These are phyloP conservation scores for Leptoclinus maculatus DNA, from an alignment of 2,797 vertebrate species.

Conservation along the genomic window DNA sequence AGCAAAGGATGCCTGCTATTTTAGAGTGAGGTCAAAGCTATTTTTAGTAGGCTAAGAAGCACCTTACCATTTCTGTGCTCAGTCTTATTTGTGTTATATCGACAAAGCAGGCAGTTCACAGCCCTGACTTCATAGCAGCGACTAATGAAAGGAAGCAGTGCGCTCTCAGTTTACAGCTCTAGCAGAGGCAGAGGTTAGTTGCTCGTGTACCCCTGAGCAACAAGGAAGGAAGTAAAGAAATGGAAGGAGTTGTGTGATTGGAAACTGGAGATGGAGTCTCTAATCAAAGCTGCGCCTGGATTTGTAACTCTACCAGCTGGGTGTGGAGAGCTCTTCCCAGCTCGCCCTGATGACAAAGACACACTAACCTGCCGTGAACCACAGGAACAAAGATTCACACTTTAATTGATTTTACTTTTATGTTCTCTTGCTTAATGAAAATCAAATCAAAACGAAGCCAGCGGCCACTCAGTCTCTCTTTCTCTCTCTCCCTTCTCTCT, in stretches of 20 bases:
- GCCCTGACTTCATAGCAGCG: conserved; percentile 25
- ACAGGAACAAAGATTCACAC: conserved; percentile 57
- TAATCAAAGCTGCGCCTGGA: conserved; percentile 69
- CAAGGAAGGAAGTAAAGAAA: conserved; percentile 41
- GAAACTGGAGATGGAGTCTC: conserved; percentile 40
- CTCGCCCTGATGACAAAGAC: conserved; percentile 38
- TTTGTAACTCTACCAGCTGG: conserved; percentile 52
- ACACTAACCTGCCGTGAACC: conserved; percentile 63
- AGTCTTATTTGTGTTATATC: conserved; percentile 23
- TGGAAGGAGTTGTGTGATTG: conserved; percentile 47
- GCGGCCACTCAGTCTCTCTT: conserved; percentile 41
- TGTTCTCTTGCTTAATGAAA: conserved; percentile 77
- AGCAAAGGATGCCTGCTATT: conserved; percentile 59
- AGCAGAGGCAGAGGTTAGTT: conserved; percentile 55
- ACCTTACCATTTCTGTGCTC: conserved; percentile 31
- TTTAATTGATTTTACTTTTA: conserved; percentile 79
- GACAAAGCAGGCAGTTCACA: conserved; percentile 20
- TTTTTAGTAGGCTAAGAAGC: conserved; percentile 45
- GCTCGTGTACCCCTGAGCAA: conserved; percentile 22
- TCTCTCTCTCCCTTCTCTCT: conserved; percentile 6
- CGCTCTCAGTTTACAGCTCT: conserved; percentile 16
- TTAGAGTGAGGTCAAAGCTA: conserved; percentile 48
- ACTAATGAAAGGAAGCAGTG: conserved; percentile 40
- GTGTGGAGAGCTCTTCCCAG: conserved; percentile 40
- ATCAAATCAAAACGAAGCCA: conserved; percentile 75